Base-by-base conservation (phyloP, 2,797 vertebrate genomes). In the Myotis pilosus region DNA sequence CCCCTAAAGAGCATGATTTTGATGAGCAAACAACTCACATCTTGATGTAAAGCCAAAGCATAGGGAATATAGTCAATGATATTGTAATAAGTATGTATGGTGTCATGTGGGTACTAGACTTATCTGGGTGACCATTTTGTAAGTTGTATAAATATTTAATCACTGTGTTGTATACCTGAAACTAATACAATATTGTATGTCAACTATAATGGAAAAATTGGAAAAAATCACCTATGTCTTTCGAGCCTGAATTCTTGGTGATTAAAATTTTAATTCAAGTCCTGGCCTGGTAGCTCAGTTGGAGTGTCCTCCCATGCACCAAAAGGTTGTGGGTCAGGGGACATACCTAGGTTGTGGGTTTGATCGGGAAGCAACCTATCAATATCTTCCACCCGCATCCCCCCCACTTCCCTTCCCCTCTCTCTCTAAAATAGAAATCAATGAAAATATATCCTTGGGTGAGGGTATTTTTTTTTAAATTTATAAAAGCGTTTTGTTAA, bases 201-300 rank as follows among this genome's bases (percentile, higher is more conserved):
- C 60, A 66, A 36, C 44, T 83, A 6, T 83, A 83, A 49, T 49
- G 62, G 22, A 66, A 66, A 82, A 49, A 64, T 49, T 13, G 53
- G 10, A 17, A 49, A 60, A 49, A 83, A 66, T 38, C 41, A 75
- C 75, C n/a, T n/a, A 79, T 49, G 64, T 85, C 33, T 76, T 93
- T 90, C 95, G 36, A 84, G 71, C 19, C 41, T 8, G 20, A 81
- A 89, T 89, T 92, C 38, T 90, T 93, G 76, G 89, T 74, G 62
- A 93, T 83, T 93, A 84, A 90, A 95, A 69, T 87, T 92, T 96
- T 25, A 82, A 6, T 68, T 36, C n/a, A 68, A 68, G n/a, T 17
- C n/a, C n/a, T 20, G 8, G 64, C 8, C 17, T 33, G 64, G 17
- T 20, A 17, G 64, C 64, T 36, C 19, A 20, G 64, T 68, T 68